A percentile compares a stretch with the other conserved stretches of the same genome.
phyloP scores from a whole-genome alignment of 1,140 invertebrate genomes.

The Protaetia brevitarsis region DNA sequence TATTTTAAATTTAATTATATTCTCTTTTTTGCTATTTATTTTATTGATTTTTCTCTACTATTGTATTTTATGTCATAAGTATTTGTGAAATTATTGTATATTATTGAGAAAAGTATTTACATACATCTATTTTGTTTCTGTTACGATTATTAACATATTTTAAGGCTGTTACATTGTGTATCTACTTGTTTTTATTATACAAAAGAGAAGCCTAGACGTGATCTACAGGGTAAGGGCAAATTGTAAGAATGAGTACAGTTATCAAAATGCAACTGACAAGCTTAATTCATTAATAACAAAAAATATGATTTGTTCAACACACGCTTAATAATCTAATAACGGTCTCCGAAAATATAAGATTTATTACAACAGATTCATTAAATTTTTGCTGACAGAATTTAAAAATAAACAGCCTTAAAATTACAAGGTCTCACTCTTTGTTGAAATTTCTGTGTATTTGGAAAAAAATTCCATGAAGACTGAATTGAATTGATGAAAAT shows the following conservation, averaged over 20 bases:
- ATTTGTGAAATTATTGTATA: background rate
- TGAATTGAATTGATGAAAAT: background rate
- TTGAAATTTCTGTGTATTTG: background rate
- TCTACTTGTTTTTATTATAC: background rate
- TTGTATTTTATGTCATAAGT: background rate
- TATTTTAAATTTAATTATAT: background rate
- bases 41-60: conserved; percentile 6
- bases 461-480: background rate
- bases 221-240: background rate
- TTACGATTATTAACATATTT: background rate
- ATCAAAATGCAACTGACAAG: no score
- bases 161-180: conserved; percentile 1
- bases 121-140: background rate
- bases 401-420: conserved; percentile 5
- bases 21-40: conserved; percentile 1
- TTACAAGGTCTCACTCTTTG: background rate
- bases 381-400: background rate
- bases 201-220: background rate
- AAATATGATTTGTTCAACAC: background rate
- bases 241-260: no score
- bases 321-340: no score
- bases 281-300: no score
- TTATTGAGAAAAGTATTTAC: background rate
- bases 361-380: background rate
- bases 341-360: no score